Evolutionary conservation across 2,113 vertebrate genomes (phyloP).

Genomic region (Mixornis gularis): DNA sequence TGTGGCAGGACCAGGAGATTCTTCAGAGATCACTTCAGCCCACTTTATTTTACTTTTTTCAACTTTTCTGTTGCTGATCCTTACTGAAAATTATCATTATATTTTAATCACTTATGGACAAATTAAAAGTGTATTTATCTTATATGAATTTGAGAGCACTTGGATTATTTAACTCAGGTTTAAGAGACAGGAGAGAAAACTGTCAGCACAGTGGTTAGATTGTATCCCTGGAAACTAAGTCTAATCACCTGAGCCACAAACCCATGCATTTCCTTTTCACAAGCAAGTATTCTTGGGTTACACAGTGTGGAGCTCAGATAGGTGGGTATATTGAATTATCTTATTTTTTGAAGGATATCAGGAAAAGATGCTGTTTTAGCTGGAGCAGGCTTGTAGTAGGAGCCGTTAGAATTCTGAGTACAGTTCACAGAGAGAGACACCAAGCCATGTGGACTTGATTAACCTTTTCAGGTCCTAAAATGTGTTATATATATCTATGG

Average conservation of each 20-base stretch:
- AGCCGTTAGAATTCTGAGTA: not conserved
- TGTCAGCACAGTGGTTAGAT: not conserved
- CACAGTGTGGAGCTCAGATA: not conserved
- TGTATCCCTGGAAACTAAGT: not conserved
- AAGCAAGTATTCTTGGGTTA: not conserved
- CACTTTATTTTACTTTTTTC: not conserved
- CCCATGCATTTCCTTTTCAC: not conserved
- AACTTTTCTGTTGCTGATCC: not conserved
- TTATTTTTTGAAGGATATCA: not conserved
- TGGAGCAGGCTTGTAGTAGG: not conserved
- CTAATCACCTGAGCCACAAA: not conserved
- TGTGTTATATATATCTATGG: not conserved
- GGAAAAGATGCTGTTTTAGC: not conserved
- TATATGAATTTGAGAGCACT: accelerated
- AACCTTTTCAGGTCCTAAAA: not conserved
- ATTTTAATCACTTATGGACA: not conserved
- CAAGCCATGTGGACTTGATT: not conserved
- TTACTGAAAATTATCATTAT: not conserved
- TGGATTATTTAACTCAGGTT: not conserved
- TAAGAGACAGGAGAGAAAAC: not conserved
- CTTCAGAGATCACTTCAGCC: not conserved
- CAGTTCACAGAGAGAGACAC: not conserved
- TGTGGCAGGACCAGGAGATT: not conserved
- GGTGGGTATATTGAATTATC: not conserved
- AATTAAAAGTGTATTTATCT: not conserved